Base-by-base conservation (phyloP, 2,113 vertebrate genomes). In the Datnioides undecimradiatus region DNA sequence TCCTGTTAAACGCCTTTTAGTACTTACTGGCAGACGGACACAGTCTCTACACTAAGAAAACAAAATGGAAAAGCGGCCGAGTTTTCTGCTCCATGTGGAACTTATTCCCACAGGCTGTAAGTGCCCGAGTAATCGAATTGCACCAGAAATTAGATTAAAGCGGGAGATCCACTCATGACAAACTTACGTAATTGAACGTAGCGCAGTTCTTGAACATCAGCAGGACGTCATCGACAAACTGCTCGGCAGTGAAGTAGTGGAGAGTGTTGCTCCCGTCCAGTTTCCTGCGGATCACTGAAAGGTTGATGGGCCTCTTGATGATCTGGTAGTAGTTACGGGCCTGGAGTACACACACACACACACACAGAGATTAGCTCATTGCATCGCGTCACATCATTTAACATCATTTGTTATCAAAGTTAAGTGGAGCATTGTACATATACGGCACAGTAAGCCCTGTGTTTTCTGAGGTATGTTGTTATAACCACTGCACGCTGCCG, bases 161-260 rank as follows among this genome's bases (percentile, higher is more conserved):
- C 5, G n/a, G 34, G 10, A 66, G 75, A 66, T n/a, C 54, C 0
- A 19, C 66, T 83, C 3, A 4, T 48, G 21, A 23, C 59, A 25
- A 67, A 96, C 96, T 73, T 93, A 98, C 97, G 13, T 99, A 99
- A 80, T 99, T 99, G 88, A 99, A 99, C 29, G 96, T 97, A 13
- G 96, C 96, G 43, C 97, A 99, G 88, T 99, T 99, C 94, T 94
- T 97, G 82, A 98, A 97, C 97, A 99, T 98, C 66, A 99, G 96
- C 65, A 96, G 93, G 54, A 98, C 92, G 7, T 99, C 97, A 25
- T 95, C 93, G 16, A 98, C 96, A 83, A 98, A 95, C 63, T 98
- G 96, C 59, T 97, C 96, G 0, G 96, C 94, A 4, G 94, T 94
- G 84, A 93, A 96, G 60, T 99, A 99, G 86, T 97, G 96, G 5